Evolutionary conservation across 1,140 invertebrate species (phyloP).

Genomic region (Drosophila ercepeae): DNA sequence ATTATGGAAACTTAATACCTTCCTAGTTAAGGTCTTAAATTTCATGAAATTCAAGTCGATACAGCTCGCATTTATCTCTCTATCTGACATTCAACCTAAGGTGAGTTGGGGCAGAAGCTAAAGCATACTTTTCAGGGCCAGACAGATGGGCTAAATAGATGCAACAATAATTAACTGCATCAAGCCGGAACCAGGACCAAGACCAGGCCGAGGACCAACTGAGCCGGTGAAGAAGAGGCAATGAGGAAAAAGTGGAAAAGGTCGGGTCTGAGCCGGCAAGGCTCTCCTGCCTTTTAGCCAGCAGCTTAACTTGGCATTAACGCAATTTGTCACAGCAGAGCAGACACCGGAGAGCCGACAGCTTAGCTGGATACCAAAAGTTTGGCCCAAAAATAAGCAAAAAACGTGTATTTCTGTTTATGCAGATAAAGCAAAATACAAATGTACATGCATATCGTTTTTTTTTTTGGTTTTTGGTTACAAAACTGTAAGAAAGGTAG

Average conservation of each 20-base stretch:
- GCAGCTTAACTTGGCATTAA: constrained; percentile 73
- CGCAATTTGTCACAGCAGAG: constrained; percentile 69
- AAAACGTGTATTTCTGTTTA: constrained; percentile 19
- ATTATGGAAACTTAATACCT: not conserved
- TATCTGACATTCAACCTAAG: constrained; percentile 7
- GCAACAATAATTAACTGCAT: constrained; percentile 75
- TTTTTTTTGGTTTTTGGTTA: constrained; percentile 27
- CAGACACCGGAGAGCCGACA: constrained; percentile 46
- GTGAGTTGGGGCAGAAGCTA: constrained; percentile 5
- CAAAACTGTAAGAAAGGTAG: constrained; percentile 20
- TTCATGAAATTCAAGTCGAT: not conserved
- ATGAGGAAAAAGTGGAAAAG: constrained; percentile 21
- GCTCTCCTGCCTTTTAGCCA: constrained; percentile 14
- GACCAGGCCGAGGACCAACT: not conserved
- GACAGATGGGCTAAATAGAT: constrained; percentile 61
- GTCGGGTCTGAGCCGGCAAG: constrained; percentile 7
- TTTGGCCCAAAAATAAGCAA: constrained; percentile 9
- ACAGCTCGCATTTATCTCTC: not conserved
- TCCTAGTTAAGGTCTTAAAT: not conserved
- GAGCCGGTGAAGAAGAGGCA: not conserved
- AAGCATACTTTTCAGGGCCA: constrained; percentile 47
- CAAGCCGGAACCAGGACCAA: constrained; percentile 4
- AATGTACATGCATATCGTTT: constrained; percentile 1
- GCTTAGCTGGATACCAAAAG: constrained; percentile 37
- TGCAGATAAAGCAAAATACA: constrained; percentile 4